Base-by-base conservation (phyloP, 2,113 vertebrate species). In the Capricornis sumatraensis region DNA sequence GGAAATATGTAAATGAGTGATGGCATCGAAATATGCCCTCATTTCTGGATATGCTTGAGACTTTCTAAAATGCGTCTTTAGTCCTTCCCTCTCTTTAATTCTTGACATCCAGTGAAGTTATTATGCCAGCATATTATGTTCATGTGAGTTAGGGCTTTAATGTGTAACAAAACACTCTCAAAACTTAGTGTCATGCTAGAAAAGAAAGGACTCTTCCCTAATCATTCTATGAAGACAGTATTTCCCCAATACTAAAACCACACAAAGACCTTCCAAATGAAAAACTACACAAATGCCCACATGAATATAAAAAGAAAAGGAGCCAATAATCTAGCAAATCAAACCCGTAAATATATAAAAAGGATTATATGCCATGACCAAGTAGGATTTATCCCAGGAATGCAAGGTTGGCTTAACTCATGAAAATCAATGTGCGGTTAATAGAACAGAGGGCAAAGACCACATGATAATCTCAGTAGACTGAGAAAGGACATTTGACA, bases 1-100 rank as follows among this genome's bases (percentile, higher is more conserved):
- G 87, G 47, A 89, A 78, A 47, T 92, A 87, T 96, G 95, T 57
- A 96, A 97, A 98, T 88, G 86, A 89, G 14, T 10, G 47, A 91
- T 67, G 76, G 74, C 33, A 30, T 88, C 43, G 78, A 96, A 87
- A 94, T 96, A 27, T 87, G 95, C 58, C 79, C 71, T 93, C 14
- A 0, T 67, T 94, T 97, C 57, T 95, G 90, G 58, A 58, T 36
- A 40, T 19, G 25, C 62, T 64, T 81, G 64, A 87, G 57, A 74
- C 6, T 33, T 91, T 58, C 57, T 74, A 30, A 87, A 81, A 93
- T 79, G 58, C 30, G 5, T 90, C 94, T 62, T 83, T 4, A 43
- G 33, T 84, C 58, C 6, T 91, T 45, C 12, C 23, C 2, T 40
- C 2, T 89, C n/a, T 92, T 21, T 45, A 36, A 28, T 45, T 92